A percentile compares a stretch with the other conserved stretches of the same genome.
Evolutionary conservation across 2,888 invertebrate genomes (phyloP).

Genomic region (Apamea sordens): DNA sequence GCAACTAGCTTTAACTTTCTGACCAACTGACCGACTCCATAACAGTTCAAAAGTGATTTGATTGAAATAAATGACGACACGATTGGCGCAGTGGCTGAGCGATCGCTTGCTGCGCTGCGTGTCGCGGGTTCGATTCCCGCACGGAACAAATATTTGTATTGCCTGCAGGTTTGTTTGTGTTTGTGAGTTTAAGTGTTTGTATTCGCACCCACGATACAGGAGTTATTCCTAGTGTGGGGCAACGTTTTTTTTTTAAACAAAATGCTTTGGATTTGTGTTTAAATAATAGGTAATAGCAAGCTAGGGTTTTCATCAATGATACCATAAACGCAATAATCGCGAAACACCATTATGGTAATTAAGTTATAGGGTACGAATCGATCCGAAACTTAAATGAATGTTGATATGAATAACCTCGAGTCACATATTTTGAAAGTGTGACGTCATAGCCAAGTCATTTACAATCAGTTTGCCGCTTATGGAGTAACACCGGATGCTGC

Average conservation of each 20-base stretch:
- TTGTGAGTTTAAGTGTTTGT: too few species aligned
- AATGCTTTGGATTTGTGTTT: not conserved
- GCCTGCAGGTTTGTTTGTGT: too few species aligned
- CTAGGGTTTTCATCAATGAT: not conserved
- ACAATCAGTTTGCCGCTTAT: not conserved
- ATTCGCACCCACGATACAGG: too few species aligned
- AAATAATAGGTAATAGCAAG: not conserved
- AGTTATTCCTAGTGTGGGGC: too few species aligned
- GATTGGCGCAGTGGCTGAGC: too few species aligned
- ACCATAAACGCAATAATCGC: not conserved
- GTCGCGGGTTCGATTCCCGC: too few species aligned
- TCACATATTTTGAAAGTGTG: slow-evolving; percentile 17
- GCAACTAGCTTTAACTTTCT: not conserved
- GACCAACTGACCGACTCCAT: not conserved
- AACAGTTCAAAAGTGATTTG: not conserved
- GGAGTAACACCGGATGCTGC: slow-evolving; percentile 37
- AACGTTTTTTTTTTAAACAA: too few species aligned
- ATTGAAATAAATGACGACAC: too few species aligned
- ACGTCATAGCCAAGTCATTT: slow-evolving; percentile 17
- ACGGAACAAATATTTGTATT: too few species aligned
- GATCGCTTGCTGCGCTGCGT: too few species aligned
- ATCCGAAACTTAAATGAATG: not conserved
- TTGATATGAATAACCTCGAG: not conserved
- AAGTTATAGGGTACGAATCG: not conserved
- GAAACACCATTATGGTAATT: not conserved